Evolutionary conservation across 2,113 vertebrate genomes (phyloP), one percentile per base, ranked within the genome.

Genomic region (Datnioides undecimradiatus): DNA sequence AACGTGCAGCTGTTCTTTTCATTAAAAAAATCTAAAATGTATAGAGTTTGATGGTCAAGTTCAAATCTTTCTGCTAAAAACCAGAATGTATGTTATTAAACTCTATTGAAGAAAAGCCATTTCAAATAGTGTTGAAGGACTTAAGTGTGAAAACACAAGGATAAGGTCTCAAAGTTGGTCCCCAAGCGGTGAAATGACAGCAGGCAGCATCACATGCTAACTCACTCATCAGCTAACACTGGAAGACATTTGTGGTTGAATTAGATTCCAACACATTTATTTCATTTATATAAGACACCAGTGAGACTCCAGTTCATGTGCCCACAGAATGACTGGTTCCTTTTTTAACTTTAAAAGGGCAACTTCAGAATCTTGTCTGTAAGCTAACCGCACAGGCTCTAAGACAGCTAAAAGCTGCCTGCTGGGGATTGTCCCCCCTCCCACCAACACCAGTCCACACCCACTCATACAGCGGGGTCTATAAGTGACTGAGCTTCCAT

Each of bases 341-440:
- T 63, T 64, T 72, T 83, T 83, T 64, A 72, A 14, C 60, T 79
- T 69, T 62, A 55, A 85, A 85, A 86, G 80, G 80, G 70, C 67
- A 90, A 83, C 36, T 55, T 76, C 6, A 66, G 16, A 25, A 21
- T 57, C 57, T 80, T 0, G 11, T 48, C 21, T 82, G 12, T 27
- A 21, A 69, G 57, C 46, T 59, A 74, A 80, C 82, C 91, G 58
- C 83, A 67, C 36, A 75, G 33, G 23, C 17, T 12, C 65, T 43
- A 41, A 67, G 90, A 87, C 91, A 87, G 80, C 84, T 76, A 80
- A 64, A 27, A 76, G 89, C 40, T 79, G 78, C 88, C 66, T 79
- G 40, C 21, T 52, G 83, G 93, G 94, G 93, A 91, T 90, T 92
- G 76, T 87, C 90, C 90, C 84, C 23, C 84, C 72, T n/a, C 72